Evolutionary conservation across 2,113 vertebrate genomes (phyloP).

Genomic region (Ovibos moschatus): DNA sequence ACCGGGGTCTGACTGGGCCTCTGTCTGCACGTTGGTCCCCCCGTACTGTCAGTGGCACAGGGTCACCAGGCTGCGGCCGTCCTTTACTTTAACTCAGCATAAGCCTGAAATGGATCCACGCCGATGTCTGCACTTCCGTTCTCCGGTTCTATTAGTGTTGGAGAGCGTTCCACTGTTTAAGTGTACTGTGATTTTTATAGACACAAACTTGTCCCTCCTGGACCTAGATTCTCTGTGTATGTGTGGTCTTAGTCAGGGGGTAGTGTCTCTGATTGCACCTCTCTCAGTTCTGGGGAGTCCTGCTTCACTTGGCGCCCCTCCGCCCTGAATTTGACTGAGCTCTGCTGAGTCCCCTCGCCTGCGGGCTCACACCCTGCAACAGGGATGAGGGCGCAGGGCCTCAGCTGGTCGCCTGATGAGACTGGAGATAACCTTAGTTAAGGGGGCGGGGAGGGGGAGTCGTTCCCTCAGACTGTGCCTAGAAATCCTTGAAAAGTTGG

Average conservation of each 20-base stretch:
- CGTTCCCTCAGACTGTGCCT: not conserved
- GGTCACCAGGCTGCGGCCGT: not conserved
- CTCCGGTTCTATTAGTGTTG: not conserved
- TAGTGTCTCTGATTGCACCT: accelerated
- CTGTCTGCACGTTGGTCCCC: not conserved
- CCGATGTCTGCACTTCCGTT: accelerated
- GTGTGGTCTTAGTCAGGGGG: too few relatives aligned
- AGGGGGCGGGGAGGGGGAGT: accelerated
- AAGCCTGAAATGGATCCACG: not conserved
- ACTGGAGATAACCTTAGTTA: not conserved
- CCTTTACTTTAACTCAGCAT: accelerated
- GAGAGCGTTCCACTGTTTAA: accelerated
- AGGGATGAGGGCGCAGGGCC: accelerated
- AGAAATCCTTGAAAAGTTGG: not conserved
- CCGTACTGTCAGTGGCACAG: not conserved
- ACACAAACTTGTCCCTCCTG: accelerated
- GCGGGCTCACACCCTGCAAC: accelerated
- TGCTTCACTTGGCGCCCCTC: accelerated
- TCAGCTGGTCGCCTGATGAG: not conserved
- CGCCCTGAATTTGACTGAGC: accelerated
- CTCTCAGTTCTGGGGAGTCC: not conserved
- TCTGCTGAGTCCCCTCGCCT: accelerated
- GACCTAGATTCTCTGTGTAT: not conserved
- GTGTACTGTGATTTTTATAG: accelerated
- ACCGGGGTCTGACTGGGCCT: not conserved